A percentile compares a stretch with the other conserved stretches of the same genome.
These are phyloP conservation scores for Cryptophagus acutangulus DNA, from an alignment of 2,888 invertebrate species.

Conservation along the genomic window DNA sequence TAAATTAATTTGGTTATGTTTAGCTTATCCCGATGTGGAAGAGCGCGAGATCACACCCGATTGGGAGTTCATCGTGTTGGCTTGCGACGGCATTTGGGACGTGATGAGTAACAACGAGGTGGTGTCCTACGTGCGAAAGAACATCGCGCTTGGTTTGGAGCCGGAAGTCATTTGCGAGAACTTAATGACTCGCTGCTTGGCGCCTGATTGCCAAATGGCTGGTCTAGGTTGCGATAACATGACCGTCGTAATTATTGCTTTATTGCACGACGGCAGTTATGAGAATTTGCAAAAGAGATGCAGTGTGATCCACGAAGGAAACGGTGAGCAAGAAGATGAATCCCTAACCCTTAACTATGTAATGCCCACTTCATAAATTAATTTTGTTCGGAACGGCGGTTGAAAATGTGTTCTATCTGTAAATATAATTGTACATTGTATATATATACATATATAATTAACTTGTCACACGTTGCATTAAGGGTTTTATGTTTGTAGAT, in stretches of 20 bases:
- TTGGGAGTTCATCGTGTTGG: slow-evolving; percentile 89
- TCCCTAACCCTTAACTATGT: too few relatives aligned
- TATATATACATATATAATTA: too few relatives aligned
- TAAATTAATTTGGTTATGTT: slow-evolving; percentile 27
- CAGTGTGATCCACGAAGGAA: too few relatives aligned
- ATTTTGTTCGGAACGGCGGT: too few relatives aligned
- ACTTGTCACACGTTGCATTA: too few relatives aligned
- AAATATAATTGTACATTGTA: too few relatives aligned
- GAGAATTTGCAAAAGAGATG: slow-evolving; percentile 32
- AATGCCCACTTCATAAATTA: too few relatives aligned
- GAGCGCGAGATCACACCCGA: slow-evolving; percentile 73
- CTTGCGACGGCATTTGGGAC: slow-evolving; percentile 99
- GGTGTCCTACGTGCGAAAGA: slow-evolving; percentile 79
- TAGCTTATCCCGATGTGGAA: slow-evolving; percentile 91
- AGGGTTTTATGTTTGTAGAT: too few relatives aligned
- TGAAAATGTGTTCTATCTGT: too few relatives aligned
- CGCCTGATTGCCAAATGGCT: slow-evolving; percentile 95
- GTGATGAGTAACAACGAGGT: slow-evolving; percentile 95
- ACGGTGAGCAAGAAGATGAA: neutral
- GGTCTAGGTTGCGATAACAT: slow-evolving; percentile 99
- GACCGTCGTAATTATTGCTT: slow-evolving; percentile 89
- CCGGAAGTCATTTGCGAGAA: slow-evolving; percentile 96
- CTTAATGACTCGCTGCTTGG: slow-evolving; percentile 89
- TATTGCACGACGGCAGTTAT: slow-evolving; percentile 58
- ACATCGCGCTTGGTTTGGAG: slow-evolving; percentile 75